These are phyloP conservation scores for Hyles vespertilio DNA, from an alignment of 1,140 invertebrate genomes.

Conservation along the genomic window DNA sequence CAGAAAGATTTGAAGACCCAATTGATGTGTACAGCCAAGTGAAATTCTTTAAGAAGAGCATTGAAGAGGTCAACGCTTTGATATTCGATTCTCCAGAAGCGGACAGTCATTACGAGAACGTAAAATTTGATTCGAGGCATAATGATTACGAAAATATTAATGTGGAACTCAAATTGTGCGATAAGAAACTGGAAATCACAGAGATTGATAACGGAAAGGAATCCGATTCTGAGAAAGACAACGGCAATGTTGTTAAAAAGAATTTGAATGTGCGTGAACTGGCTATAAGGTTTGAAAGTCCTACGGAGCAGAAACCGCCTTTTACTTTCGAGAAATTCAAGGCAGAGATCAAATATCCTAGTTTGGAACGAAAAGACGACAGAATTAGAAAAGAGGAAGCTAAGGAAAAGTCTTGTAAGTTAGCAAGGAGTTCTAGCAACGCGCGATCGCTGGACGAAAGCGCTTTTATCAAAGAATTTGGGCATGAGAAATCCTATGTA, in stretches of 20 bases:
- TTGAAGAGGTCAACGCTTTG: constrained; percentile 85
- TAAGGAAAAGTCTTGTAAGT: constrained; percentile 49
- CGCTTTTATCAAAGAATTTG: constrained; percentile 80
- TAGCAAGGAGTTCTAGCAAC: constrained; percentile 79
- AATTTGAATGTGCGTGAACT: constrained; percentile 76
- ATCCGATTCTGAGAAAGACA: constrained; percentile 38
- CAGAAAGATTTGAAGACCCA: constrained; percentile 37
- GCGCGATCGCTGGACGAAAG: constrained; percentile 85
- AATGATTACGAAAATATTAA: constrained; percentile 75
- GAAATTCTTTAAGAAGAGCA: constrained; percentile 82
- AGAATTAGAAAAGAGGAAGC: neutral
- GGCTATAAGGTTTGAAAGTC: constrained; percentile 77
- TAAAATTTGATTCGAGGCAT: constrained; percentile 50
- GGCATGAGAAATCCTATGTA: constrained; percentile 49
- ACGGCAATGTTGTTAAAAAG: constrained; percentile 57
- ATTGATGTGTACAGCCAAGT: constrained; percentile 84
- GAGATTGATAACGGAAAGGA: constrained; percentile 28
- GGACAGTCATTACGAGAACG: constrained; percentile 51
- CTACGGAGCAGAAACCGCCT: constrained; percentile 66
- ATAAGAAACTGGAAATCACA: constrained; percentile 45
- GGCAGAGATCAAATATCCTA: constrained; percentile 53
- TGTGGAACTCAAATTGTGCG: constrained; percentile 61
- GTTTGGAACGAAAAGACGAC: constrained; percentile 45
- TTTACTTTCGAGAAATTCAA: constrained; percentile 69
- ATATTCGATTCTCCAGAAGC: constrained; percentile 65